Evolutionary conservation across 2,797 vertebrate species (phyloP), one percentile per base, ranked within the genome.

Genomic region (Cuniculus paca): DNA sequence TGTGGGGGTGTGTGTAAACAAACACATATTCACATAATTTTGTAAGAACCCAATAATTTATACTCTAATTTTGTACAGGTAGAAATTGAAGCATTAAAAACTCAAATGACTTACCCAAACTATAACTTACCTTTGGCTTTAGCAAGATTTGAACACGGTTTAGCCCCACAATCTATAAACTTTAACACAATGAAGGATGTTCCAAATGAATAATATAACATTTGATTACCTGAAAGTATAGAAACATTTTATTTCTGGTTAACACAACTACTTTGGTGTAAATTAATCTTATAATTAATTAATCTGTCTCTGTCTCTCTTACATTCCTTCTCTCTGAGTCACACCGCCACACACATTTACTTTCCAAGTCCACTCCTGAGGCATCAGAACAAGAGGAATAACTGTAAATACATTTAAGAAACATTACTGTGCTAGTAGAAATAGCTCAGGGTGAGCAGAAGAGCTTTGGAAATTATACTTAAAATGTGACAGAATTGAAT

Each of bases 401-500:
- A 60, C 16, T 42, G 10, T 5, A 75, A 87, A 91, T 61, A 42
- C 75, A 2, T 42, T 70, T n/a, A 80, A 75, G 31, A 89, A 54
- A 42, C 2, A 31, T n/a, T 75, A 88, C 12, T 48, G n/a, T 22
- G 24, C 4, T 88, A 3, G 7, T 16, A 5, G 2, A 28, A 89
- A 13, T 34, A 17, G 22, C 0, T 34, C 6, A 16, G 2, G 11
- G 0, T 0, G 72, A 26, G 0, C 4, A n/a, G 52, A 54, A 36
- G 14, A 31, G 0, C 6, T 81, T 56, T 19, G 8, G 6, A 56
- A 11, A 85, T 2, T 86, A 5, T 77, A 0, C 61, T 56, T 88
- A 26, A 68, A 11, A 3, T 80, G 17, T 19, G n/a, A 24, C 10
- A 80, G 16, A 11, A 70, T 54, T 92, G 6, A 28, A 19, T 68